Conservation (phyloP, 2,797 vertebrate species). For the Mallotus villosus region DNA sequence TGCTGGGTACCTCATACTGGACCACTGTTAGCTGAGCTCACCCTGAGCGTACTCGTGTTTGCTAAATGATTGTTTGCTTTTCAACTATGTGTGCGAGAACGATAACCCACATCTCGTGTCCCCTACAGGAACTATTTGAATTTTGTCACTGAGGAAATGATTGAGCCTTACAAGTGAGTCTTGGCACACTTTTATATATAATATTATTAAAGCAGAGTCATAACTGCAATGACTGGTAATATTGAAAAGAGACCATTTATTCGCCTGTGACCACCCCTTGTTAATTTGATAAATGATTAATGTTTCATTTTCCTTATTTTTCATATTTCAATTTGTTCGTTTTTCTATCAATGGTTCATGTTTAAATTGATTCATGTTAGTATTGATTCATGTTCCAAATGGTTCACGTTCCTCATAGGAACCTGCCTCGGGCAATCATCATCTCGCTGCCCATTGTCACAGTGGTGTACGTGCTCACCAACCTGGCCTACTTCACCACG, state of each 20-base stretch:
- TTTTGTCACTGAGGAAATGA: conserved; percentile 99
- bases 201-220: not conserved
- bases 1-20: not conserved
- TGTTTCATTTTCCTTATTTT: too few species aligned
- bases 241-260: too few species aligned
- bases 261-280: too few species aligned
- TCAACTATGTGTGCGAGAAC: not conserved
- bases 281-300: too few species aligned
- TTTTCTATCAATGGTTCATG: too few species aligned
- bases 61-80: not conserved
- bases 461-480: conserved; percentile 92
- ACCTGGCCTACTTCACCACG: conserved; percentile 97
- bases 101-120: conserved; percentile 11
- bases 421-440: conserved; percentile 95
- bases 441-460: conserved; percentile 96
- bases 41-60: not conserved
- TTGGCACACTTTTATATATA: not conserved
- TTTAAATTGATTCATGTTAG: too few species aligned
- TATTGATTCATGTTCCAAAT: too few species aligned
- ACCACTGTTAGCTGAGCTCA: not conserved
- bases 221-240: too few species aligned
- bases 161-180: conserved; percentile 91
- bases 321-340: too few species aligned
- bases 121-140: conserved; percentile 95
- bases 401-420: conserved; percentile 69